Evolutionary conservation across 2,113 vertebrate genomes (phyloP).

Genomic region (Salvator merianae): DNA sequence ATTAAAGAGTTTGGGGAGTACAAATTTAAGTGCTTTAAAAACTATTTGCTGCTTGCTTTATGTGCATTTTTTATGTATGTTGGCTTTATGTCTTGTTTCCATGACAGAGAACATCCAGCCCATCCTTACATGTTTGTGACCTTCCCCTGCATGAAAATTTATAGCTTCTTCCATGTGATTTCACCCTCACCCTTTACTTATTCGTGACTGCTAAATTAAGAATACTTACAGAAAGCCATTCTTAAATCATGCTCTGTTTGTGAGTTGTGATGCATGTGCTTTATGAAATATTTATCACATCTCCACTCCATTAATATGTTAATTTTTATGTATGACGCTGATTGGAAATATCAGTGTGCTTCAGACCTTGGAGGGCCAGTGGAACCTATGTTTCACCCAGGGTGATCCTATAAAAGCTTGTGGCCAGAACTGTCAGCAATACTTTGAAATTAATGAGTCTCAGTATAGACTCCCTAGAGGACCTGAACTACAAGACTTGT

Average conservation of each 20-base stretch:
- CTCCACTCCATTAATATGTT: conserved; percentile 16
- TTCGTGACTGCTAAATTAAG: not conserved
- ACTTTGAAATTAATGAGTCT: conserved; percentile 7
- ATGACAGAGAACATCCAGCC: not conserved
- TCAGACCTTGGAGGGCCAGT: not conserved
- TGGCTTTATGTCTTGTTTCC: not conserved
- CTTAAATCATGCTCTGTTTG: not conserved
- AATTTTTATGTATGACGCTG: conserved; percentile 26
- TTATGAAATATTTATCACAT: conserved; percentile 8
- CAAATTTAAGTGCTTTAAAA: too few species aligned
- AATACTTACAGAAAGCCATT: conserved; percentile 3
- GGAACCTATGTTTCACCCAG: not conserved
- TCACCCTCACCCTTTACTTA: not conserved
- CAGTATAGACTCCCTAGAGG: not conserved
- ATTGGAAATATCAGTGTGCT: not conserved
- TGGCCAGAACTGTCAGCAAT: conserved; percentile 14
- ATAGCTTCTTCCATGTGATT: not conserved
- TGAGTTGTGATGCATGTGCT: not conserved
- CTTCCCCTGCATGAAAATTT: conserved; percentile 6
- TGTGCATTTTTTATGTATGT: not conserved
- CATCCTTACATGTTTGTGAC: not conserved
- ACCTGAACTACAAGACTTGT: not conserved
- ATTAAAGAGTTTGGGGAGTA: not conserved
- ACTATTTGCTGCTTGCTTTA: not conserved
- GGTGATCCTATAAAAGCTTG: conserved; percentile 2